Evolutionary conservation across 2,888 invertebrate genomes (phyloP).

Genomic region (Deroplatys truncata): DNA sequence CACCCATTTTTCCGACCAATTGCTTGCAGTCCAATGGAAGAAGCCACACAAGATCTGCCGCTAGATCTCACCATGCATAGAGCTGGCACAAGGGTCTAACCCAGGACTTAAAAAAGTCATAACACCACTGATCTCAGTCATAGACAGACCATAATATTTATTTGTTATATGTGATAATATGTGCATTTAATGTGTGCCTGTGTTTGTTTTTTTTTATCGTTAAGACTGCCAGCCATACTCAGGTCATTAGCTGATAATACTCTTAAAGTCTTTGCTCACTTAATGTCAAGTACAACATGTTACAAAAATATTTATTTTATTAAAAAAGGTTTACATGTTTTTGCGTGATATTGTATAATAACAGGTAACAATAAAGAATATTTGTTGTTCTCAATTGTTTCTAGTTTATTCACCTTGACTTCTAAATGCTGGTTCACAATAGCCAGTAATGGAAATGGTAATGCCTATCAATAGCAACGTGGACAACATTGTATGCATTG

Average conservation of each 20-base stretch:
- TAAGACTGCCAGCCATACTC: neutral
- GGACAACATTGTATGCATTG: too few relatives aligned
- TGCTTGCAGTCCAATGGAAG: neutral
- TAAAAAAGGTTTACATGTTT: neutral
- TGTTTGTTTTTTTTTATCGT: neutral
- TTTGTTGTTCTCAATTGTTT: neutral
- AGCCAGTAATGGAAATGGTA: too few relatives aligned
- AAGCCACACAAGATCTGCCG: conserved; percentile 41
- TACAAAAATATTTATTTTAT: neutral
- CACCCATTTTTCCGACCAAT: neutral
- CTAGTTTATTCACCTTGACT: neutral
- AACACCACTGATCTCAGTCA: neutral
- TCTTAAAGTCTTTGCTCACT: neutral
- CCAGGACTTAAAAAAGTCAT: neutral
- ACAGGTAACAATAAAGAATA: neutral
- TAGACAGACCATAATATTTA: too few relatives aligned
- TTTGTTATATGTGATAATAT: neutral
- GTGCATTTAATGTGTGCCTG: neutral
- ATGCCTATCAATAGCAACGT: too few relatives aligned
- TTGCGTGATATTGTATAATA: neutral
- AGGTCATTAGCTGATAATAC: neutral
- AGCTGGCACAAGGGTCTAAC: conserved; percentile 13
- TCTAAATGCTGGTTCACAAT: too few relatives aligned
- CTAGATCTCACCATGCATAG: conserved; percentile 45
- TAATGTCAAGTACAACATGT: neutral